Conservation (phyloP, 2,113 vertebrate species). For the Aspiorhynchus laticeps region DNA sequence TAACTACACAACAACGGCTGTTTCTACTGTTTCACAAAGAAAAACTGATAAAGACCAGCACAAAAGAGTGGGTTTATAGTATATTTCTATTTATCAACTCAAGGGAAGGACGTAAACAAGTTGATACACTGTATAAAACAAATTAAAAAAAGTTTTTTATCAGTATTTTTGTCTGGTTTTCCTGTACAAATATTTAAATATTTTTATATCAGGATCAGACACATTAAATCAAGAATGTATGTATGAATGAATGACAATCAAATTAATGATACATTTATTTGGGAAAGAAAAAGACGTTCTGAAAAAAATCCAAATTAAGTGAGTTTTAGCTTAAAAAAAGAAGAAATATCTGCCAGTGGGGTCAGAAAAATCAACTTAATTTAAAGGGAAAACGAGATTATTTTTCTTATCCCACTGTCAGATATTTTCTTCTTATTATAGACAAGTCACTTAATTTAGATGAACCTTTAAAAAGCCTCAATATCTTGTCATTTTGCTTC, state of each 20-base stretch:
- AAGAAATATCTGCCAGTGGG: too few species aligned
- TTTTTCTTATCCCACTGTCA: not conserved
- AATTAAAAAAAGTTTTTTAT: too few species aligned
- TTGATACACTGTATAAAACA: not conserved
- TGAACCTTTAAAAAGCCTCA: not conserved
- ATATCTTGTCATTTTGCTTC: too few species aligned
- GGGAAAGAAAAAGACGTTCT: too few species aligned
- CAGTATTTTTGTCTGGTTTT: not conserved
- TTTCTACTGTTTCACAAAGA: constrained; percentile 15
- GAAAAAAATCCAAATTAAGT: not conserved
- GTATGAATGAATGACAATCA: too few species aligned
- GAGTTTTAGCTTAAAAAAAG: too few species aligned
- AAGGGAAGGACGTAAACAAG: not conserved
- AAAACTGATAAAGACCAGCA: not conserved
- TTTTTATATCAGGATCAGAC: too few species aligned
- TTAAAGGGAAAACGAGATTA: too few species aligned
- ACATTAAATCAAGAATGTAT: too few species aligned
- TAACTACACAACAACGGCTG: constrained; percentile 31
- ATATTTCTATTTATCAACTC: not conserved
- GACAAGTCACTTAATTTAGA: not conserved
- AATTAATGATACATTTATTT: too few species aligned
- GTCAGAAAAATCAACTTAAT: not conserved
- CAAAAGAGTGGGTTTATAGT: not conserved
- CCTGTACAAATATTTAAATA: too few species aligned
- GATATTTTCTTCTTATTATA: not conserved